Conservation (phyloP, 2,797 vertebrate species). For the Luscinia megarhynchos region DNA sequence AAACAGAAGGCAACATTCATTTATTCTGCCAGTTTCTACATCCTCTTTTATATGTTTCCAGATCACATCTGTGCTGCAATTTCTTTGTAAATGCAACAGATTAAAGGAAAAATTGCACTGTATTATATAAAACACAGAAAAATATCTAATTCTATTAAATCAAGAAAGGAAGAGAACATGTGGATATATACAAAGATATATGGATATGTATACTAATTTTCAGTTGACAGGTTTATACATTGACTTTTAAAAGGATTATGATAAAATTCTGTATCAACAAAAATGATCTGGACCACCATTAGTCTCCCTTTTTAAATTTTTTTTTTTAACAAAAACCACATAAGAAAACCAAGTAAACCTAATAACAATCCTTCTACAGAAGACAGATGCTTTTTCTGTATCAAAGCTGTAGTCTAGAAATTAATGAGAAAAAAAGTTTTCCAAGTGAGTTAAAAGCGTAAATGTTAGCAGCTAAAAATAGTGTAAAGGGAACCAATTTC, state of each 20-base stretch:
- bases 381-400: background rate
- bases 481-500: background rate
- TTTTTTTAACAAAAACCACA: background rate
- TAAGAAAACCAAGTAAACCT: background rate
- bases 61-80: background rate
- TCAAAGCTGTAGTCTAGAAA: background rate
- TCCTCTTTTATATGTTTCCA: background rate
- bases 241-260: background rate
- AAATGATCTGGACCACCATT: background rate
- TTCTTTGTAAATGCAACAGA: conserved; percentile 32
- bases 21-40: background rate
- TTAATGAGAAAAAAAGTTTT: background rate
- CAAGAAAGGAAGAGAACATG: conserved; percentile 15
- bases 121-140: conserved; percentile 28
- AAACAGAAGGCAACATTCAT: background rate
- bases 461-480: background rate
- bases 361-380: background rate
- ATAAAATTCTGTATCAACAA: background rate
- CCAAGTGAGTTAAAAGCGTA: background rate
- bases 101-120: background rate
- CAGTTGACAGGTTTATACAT: background rate
- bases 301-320: background rate
- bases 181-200: background rate
- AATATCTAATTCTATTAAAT: conserved; percentile 25
- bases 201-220: background rate